phyloP scores from a whole-genome alignment of 2,797 vertebrate genomes.

The Poeciliopsis gracilis region DNA sequence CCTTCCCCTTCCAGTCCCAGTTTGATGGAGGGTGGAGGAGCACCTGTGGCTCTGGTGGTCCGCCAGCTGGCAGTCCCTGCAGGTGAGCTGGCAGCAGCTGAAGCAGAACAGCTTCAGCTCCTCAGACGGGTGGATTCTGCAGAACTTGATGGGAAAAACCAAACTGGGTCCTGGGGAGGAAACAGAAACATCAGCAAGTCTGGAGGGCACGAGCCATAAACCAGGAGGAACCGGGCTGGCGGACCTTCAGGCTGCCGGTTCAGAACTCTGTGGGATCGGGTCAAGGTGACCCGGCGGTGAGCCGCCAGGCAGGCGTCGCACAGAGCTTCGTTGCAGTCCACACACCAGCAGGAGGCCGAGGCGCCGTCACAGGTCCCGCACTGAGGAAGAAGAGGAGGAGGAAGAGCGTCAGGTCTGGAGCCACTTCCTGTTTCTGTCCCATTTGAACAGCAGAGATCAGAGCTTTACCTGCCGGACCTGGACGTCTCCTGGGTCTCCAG shows the following conservation, averaged over 20 bases:
- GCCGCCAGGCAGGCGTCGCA: conserved; percentile 38
- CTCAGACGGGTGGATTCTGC: conserved; percentile 67
- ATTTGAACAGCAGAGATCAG: background rate
- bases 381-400: conserved; percentile 21
- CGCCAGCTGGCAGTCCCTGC: conserved; percentile 76
- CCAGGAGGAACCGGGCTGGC: background rate
- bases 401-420: background rate
- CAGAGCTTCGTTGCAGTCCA: conserved; percentile 51
- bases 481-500: background rate
- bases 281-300: conserved; percentile 44
- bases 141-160: conserved; percentile 53
- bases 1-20: too few species aligned
- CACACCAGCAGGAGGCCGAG: conserved; percentile 33
- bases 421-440: background rate
- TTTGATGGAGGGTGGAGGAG: too few species aligned
- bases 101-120: conserved; percentile 69
- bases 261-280: conserved; percentile 28
- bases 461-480: conserved; percentile 22
- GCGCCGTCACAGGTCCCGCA: conserved; percentile 31
- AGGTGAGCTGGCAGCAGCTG: conserved; percentile 69
- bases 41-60: conserved; percentile 76
- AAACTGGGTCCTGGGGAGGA: conserved; percentile 16
- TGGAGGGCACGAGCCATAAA: background rate
- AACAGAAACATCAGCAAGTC: background rate
- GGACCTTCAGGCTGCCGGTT: conserved; percentile 27